phyloP scores from a whole-genome alignment of 2,113 vertebrate genomes.

The Verasper variegatus region DNA sequence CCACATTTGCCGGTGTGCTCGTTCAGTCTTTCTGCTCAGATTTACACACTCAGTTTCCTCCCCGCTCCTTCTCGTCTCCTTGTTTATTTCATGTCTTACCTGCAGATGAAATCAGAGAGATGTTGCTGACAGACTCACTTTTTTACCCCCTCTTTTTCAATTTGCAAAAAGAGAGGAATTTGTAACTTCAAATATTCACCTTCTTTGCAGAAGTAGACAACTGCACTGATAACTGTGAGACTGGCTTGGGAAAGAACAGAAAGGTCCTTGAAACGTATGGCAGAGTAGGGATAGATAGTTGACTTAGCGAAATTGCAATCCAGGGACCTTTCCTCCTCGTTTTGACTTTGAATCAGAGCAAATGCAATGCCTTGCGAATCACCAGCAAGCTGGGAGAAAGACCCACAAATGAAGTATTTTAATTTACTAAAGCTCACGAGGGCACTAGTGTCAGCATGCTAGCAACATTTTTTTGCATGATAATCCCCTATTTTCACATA shows the following conservation, averaged over 20 bases:
- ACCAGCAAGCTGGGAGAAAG: too few relatives aligned
- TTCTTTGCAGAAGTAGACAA: neutral
- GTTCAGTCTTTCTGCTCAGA: slow-evolving; percentile 4
- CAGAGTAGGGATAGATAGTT: neutral
- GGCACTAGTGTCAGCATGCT: too few relatives aligned
- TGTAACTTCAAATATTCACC: neutral
- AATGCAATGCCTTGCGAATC: too few relatives aligned
- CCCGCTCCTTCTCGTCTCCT: neutral
- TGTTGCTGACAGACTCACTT: neutral
- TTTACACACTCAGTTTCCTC: slow-evolving; percentile 25
- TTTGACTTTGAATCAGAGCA: too few relatives aligned
- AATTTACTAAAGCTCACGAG: too few relatives aligned
- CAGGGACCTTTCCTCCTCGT: too few relatives aligned
- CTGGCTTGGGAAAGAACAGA: neutral
- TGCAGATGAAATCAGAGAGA: neutral
- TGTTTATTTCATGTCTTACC: slow-evolving; percentile 22
- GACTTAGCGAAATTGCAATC: too few relatives aligned
- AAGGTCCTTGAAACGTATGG: neutral
- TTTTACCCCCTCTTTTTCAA: neutral
- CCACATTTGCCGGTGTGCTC: neutral
- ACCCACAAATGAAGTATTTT: too few relatives aligned
- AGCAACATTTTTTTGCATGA: too few relatives aligned
- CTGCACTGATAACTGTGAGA: neutral
- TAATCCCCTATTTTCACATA: too few relatives aligned
- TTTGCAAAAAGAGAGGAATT: neutral